These are phyloP conservation scores for Metallyticus violacea DNA, from an alignment of 2,888 invertebrate genomes.

Conservation along the genomic window DNA sequence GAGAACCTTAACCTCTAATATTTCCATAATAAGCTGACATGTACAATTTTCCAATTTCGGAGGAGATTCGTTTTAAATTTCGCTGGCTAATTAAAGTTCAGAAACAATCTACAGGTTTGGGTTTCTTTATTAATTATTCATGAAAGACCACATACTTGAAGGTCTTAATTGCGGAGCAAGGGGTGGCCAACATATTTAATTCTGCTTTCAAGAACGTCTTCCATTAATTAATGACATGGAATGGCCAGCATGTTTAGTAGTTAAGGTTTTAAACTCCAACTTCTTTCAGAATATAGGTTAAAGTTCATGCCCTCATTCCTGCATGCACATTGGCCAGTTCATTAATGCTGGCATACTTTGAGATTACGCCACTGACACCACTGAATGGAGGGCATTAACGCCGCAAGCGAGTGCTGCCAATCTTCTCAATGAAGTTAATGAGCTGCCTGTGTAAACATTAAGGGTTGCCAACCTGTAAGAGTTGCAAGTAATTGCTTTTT, in stretches of 20 bases:
- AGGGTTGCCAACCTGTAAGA: neutral
- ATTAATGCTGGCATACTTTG: too few species aligned
- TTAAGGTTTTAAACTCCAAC: too few species aligned
- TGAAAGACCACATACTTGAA: neutral
- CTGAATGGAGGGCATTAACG: neutral
- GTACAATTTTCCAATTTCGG: neutral
- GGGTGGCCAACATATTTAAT: neutral
- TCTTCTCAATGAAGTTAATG: neutral
- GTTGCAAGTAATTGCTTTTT: conserved; percentile 37
- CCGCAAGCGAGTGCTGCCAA: neutral
- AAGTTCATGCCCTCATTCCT: too few species aligned
- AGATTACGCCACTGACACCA: neutral
- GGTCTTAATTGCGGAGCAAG: neutral
- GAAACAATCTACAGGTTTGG: neutral
- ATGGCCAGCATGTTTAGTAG: too few species aligned
- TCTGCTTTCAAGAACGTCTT: too few species aligned
- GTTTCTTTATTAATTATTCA: neutral
- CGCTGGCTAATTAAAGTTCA: neutral
- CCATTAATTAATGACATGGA: too few species aligned
- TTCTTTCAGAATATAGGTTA: too few species aligned
- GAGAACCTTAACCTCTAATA: neutral
- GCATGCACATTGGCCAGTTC: too few species aligned
- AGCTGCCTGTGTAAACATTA: neutral
- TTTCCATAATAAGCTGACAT: neutral
- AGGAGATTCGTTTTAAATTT: neutral